Base-by-base conservation (phyloP, 2,113 vertebrate species). In the Micromys minutus region DNA sequence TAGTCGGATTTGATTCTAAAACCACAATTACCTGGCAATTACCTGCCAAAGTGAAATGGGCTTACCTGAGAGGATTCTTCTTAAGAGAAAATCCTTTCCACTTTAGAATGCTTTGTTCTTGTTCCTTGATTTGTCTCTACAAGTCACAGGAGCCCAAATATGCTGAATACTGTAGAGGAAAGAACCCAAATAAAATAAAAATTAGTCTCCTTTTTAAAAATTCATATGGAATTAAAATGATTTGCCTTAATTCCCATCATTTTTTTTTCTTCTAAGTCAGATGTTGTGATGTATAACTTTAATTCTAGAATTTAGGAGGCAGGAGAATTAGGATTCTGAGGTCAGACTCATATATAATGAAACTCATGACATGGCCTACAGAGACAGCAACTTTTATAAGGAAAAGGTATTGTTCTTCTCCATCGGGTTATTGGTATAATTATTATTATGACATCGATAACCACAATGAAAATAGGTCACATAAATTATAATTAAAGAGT, bases 401-500 rank as follows among this genome's bases (percentile, higher is more conserved):
- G 12, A 52, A 65, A 67, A 24, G 3, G 31, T 22, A 42, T 87
- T 77, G 71, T 77, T 81, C 26, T 89, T 93, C 12, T 57, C 52
- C 63, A 50, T 83, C 79, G 34, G 15, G 3, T 69, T 89, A 80
- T 39, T 47, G 34, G 2, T 74, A 26, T 16, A 85, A 77, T 90
- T 88, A 96, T 75, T 91, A 89, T 87, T 92, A 89, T 59, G 65
- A 65, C 3, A 55, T 36, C 67, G 19, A 77, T 69, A 86, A 45
- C 50, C 42, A 57, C 77, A 89, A 36, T 31, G 63, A 26, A 91
- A 79, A 91, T 89, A 19, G 31, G 92, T 75, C n/a, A n/a, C 1
- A 71, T 84, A 61, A 52, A 81, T 90, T 65, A 13, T 94, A 92
- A 89, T 39, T 67, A 85, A 94, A 90, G 77, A 65, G 52, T 87